Base-by-base conservation (phyloP, 2,113 vertebrate genomes). In the Willisornis vidua region DNA sequence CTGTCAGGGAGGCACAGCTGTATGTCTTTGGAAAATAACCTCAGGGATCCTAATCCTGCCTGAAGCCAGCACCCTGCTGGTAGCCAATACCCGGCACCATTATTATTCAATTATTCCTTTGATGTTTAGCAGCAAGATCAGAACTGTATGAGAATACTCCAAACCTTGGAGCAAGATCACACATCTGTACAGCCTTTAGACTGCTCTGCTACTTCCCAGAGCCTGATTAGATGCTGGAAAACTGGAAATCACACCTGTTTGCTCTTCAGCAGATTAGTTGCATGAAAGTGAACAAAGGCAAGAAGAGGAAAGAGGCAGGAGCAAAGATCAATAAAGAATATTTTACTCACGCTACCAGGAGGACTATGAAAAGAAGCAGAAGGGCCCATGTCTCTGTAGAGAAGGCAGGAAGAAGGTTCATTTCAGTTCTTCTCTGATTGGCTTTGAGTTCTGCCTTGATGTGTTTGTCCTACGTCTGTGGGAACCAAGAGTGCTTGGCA, bases 331-430 rank as follows among this genome's bases (percentile, higher is more conserved):
- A 16, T 25, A 70, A 73, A 55, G 48, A 72, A n/a, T 26, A 52
- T 81, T 46, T 73, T 96, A 97, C 97, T 95, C 57, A 97, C 97
- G 0, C 19, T 46, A 83, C 0, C 11, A 97, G 1, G 22, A 96
- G 73, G 48, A 25, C 82, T 45, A 85, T 0, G 0, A 93, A 57
- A 58, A 82, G 2, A 6, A 90, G 66, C 15, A 96, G 12, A 39
- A 97, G n/a, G 37, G 14, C 63, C 97, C 97, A 97, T 14, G 96
- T 97, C 67, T 94, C 95, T 3, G 14, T 14, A 16, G 94, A 85
- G 78, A 96, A 94, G 59, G 0, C 72, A 7, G 96, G 90, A 22
- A 97, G 90, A 20, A 96, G 37, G 54, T 73, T 96, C 97, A 97
- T 97, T 33, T 24, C 71, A 14, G 19, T 33, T 65, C 88, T 79